Percentiles rank a stretch among this genome's conserved stretches.
phyloP scores from a whole-genome alignment of 2,113 vertebrate species.

The Tenrec ecaudatus region DNA sequence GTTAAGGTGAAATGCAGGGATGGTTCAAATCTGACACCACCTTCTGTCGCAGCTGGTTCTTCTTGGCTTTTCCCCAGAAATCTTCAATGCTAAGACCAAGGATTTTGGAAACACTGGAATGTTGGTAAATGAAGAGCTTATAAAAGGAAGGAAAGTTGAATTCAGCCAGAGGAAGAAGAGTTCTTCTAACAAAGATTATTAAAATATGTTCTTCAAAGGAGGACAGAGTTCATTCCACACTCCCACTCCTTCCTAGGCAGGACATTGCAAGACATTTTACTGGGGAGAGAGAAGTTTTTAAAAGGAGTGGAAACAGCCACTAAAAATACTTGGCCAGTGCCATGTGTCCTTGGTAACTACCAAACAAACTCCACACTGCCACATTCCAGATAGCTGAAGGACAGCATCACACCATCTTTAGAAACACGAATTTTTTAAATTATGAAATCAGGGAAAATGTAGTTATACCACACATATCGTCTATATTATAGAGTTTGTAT shows the following conservation, averaged over 20 bases:
- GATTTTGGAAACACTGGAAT: background rate
- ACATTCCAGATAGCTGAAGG: background rate
- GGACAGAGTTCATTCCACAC: background rate
- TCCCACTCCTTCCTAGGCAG: background rate
- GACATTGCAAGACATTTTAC: background rate
- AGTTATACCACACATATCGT: background rate
- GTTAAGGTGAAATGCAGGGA: conserved; percentile 10
- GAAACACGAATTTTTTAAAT: background rate
- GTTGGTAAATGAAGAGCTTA: background rate
- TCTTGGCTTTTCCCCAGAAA: background rate
- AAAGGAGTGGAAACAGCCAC: conserved; percentile 51
- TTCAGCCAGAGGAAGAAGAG: conserved; percentile 9
- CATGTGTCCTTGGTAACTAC: background rate
- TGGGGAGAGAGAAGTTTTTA: background rate
- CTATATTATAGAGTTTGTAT: background rate
- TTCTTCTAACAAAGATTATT: conserved; percentile 36
- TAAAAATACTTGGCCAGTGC: conserved; percentile 4
- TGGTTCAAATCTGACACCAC: background rate
- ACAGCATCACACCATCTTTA: conserved; percentile 22
- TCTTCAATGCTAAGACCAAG: conserved; percentile 21
- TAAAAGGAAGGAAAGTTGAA: conserved; percentile 40
- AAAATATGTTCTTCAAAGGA: conserved; percentile 48
- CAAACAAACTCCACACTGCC: conserved; percentile 4
- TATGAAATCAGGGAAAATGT: background rate
- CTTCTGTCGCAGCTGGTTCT: background rate